A percentile compares a stretch with the other conserved stretches of the same genome.
Conservation (phyloP, 2,888 invertebrate genomes). For the Rhagonycha lutea region DNA sequence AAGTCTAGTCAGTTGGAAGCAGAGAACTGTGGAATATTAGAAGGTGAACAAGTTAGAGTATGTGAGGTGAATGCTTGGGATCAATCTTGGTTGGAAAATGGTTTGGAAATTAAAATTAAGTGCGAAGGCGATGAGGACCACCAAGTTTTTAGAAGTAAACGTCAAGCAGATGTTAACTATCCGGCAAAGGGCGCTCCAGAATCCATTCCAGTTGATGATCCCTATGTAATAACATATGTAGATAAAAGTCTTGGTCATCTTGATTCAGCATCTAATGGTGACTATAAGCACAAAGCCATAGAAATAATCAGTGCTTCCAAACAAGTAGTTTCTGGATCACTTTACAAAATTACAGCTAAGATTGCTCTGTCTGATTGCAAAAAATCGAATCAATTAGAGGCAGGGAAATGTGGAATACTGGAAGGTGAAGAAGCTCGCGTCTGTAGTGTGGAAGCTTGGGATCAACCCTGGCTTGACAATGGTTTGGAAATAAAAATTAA, state of each 20-base stretch:
- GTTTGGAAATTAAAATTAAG: slow-evolving; percentile 52
- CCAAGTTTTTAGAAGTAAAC: slow-evolving; percentile 31
- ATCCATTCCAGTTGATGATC: slow-evolving; percentile 33
- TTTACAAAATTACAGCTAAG: slow-evolving; percentile 62
- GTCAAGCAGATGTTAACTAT: slow-evolving; percentile 26
- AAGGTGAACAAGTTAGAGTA: slow-evolving; percentile 41
- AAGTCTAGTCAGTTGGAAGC: slow-evolving; percentile 42
- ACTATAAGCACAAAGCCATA: slow-evolving; percentile 43
- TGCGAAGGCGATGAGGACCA: slow-evolving; percentile 42
- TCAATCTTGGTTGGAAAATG: slow-evolving; percentile 59
- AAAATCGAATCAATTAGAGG: slow-evolving; percentile 41
- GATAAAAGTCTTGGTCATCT: slow-evolving; percentile 34
- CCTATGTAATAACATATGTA: slow-evolving; percentile 11
- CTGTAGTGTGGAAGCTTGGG: slow-evolving; percentile 61
- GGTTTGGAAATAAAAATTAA: slow-evolving; percentile 53
- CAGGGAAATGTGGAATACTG: slow-evolving; percentile 37
- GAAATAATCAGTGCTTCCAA: slow-evolving; percentile 49
- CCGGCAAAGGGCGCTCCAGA: slow-evolving; percentile 26
- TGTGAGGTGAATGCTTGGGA: slow-evolving; percentile 63
- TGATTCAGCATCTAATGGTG: slow-evolving; percentile 42
- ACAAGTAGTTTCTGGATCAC: slow-evolving; percentile 62
- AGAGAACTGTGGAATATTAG: slow-evolving; percentile 36
- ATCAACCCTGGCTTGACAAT: slow-evolving; percentile 59
- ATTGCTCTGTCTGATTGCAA: slow-evolving; percentile 62
- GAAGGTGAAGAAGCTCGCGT: slow-evolving; percentile 41